Base-by-base conservation (phyloP, 2,888 invertebrate genomes). In the Lycaena phlaeas region DNA sequence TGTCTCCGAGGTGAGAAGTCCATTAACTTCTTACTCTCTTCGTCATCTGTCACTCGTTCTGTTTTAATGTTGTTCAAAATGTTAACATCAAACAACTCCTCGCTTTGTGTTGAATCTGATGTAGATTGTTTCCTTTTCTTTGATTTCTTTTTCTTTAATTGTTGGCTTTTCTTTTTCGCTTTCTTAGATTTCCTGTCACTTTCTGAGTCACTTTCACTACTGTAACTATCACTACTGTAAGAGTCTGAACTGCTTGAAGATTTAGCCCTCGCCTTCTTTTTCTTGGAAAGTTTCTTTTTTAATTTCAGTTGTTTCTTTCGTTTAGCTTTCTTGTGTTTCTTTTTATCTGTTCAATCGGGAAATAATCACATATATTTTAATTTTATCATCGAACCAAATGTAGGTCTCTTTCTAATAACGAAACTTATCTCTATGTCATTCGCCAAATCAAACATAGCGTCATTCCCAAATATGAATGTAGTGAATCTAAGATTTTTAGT, bases 61-160 rank as follows among this genome's bases (percentile, higher is more conserved):
- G 72, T 76, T 50, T 85, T 85, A 1, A 85, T 85, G 41, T 85
- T 82, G 1, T 79, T 76, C 1, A 85, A 48, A 6, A 82, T 68
- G 31, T 82, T 77, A 0, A 69, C 77, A 37, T 84, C 81, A 29
- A 84, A 82, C 0, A 73, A 37, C 4, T 78, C 75, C 18, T 74
- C 74, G 39, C 64, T 68, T 27, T 69, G 66, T 0, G 59, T 49
- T 0, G 74, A 69, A 1, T 72, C 73, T 0, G 69, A 67, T 1
- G 62, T 48, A 0, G 69, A 67, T 7, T 57, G 58, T 31, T 68
- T 67, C 1, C 67, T 57, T 17, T 50, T 53, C 38, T 65, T 75
- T 36, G 59, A 64, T 9, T 43, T 52, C 29, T 54, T 51, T 28
- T 46, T 50, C 9, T 31, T 38, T 9, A 7, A 31, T 14, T 48